Base-by-base conservation (phyloP, 2,888 invertebrate species). In the Calameuta filiformis region DNA sequence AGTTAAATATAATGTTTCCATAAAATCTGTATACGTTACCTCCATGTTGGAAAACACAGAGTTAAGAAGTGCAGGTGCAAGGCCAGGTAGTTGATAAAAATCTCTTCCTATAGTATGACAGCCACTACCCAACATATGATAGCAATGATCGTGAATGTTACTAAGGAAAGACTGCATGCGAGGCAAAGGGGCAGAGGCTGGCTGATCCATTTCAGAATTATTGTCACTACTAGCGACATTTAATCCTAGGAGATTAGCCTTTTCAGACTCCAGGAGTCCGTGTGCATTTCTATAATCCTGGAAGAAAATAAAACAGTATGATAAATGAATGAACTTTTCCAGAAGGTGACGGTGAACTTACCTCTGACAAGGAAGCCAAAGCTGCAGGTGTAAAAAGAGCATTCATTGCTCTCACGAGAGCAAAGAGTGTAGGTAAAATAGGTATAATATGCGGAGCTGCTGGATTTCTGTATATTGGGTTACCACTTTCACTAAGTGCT, bases 151-250 rank as follows among this genome's bases (percentile, higher is more conserved):
- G 87, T 97, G 96, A 75, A 97, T 93, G 75, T 94, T 94, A 76
- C 95, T 94, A 79, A 98, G 92, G 91, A 97, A 97, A 80, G 94
- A 94, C 89, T 98, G 98, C 97, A 98, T 97, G 85, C 96, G 94
- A 82, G 96, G 95, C 75, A 95, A 92, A 0, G 97, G 95, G 12
- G 90, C 86, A 33, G 92, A 93, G 15, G 93, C 92, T 4, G 93
- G 92, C 75, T 92, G 91, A 80, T 93, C 93, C 23, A 93, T 91
- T 76, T 90, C 88, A 75, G 89, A 83, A 82, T 91, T 75, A 80
- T 87, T 86, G 88, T 92, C 83, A 81, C 87, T 79, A 83, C 90
- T 73, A 83, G 86, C 80, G 6, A 82, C 78, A 69, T 84, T 85
- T 78, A 95, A 92, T 0, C 96, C 96, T 86, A 97, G 92, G 81